These are phyloP conservation scores for Climacteris rufus DNA, from an alignment of 2,113 vertebrate genomes.

Conservation along the genomic window DNA sequence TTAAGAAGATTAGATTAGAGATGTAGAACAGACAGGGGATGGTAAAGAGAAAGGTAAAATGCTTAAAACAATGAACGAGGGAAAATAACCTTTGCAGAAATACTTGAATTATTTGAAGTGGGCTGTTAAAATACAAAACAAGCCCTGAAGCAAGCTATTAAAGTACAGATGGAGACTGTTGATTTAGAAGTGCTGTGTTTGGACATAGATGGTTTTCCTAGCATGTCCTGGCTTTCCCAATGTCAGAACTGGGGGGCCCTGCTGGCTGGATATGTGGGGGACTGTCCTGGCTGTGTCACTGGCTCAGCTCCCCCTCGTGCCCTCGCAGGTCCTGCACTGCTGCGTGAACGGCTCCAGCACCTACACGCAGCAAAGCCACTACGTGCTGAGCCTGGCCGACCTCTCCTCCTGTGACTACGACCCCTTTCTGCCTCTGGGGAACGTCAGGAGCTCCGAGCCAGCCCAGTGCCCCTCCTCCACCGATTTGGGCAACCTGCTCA, in stretches of 20 bases:
- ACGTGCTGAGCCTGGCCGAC: slow-evolving; percentile 89
- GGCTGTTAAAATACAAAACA: not conserved
- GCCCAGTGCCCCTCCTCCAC: slow-evolving; percentile 70
- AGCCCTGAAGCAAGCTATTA: not conserved
- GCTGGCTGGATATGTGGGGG: not conserved
- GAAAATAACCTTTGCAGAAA: not conserved
- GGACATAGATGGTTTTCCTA: not conserved
- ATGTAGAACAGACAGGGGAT: not conserved
- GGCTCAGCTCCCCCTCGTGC: not conserved
- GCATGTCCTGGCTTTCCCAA: not conserved
- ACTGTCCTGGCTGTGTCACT: rapidly evolving
- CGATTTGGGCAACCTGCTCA: slow-evolving; percentile 89
- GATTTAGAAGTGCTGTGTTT: not conserved
- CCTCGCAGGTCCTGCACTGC: slow-evolving; percentile 88
- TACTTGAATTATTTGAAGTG: not conserved
- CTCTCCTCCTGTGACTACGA: slow-evolving; percentile 87
- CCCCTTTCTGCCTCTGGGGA: slow-evolving; percentile 85
- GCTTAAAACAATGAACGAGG: rapidly evolving
- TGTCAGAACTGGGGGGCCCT: not conserved
- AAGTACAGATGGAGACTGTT: not conserved
- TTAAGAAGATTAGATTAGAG: not conserved
- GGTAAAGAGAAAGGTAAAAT: not conserved
- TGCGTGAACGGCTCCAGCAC: slow-evolving; percentile 92
- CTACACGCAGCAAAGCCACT: slow-evolving; percentile 91
- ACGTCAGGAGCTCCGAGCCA: slow-evolving; percentile 83